Evolutionary conservation across 1,140 invertebrate species (phyloP), one percentile per base, ranked within the genome.

Genomic region (Leptinotarsa texana): DNA sequence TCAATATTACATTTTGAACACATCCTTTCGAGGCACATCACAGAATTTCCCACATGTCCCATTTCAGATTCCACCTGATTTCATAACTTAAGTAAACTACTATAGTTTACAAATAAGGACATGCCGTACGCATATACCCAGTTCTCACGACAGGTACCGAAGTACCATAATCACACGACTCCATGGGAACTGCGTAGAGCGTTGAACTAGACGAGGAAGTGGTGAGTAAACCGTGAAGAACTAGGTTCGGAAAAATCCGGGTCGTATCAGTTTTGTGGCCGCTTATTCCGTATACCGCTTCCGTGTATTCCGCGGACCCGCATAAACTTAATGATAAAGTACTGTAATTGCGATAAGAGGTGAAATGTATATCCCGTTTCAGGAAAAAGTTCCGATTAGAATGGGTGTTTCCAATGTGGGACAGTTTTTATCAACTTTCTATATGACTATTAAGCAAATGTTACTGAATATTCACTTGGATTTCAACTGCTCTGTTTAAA

Each of bases 171-270:
- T 66, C 63, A 17, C 27, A 68, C 66, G 24, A 47, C 13, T 42
- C 66, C 66, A 68, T 68, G 66, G 66, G 66, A 68, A 68, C 42
- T n/a, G 42, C 33, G 18, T 68, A 17, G 66, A 47, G 27, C 66
- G 42, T 68, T 68, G 66, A 68, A 68, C 66, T 68, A 68, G 18
- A 17, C 33, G 66, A 68, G 66, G 66, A 68, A 42, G 66, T 68
- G 66, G 66, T 47, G n/a, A n/a, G 13, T 18, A 65, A 18, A n/a
- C 51, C 51, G 51, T 57, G 51, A 18, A 57, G n/a, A 57, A 57
- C 51, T 57, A 18, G 51, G 51, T 57, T 57, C n/a, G 15, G 3
- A 57, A 57, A 57, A 57, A 57, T 57, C 51, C 51, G 51, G 51
- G 51, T 18, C 51, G n/a, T 57, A 57, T 57, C 51, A 18, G 15